These are phyloP conservation scores for Oncorhynchus clarkii DNA, from an alignment of 2,113 vertebrate species.

Conservation along the genomic window DNA sequence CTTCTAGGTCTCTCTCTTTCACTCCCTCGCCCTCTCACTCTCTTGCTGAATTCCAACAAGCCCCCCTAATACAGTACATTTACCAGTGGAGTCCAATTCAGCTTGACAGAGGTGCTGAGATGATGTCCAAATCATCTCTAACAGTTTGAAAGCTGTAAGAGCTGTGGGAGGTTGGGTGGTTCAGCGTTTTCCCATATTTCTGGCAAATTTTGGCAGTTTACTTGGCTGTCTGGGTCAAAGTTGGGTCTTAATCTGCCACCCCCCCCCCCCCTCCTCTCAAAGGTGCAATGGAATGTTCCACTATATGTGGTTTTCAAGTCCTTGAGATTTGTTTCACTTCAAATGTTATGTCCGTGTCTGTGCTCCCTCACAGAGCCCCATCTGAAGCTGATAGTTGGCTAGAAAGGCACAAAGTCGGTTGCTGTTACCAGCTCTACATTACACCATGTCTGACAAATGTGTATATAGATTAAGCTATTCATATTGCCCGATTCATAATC, in stretches of 20 bases:
- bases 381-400: neutral
- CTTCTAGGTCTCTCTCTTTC: neutral
- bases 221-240: slow-evolving; percentile 1
- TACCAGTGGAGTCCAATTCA: slow-evolving; percentile 27
- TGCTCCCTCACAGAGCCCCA: slow-evolving; percentile 39
- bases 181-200: slow-evolving; percentile 3
- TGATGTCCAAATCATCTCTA: slow-evolving; percentile 47
- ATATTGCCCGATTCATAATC: neutral
- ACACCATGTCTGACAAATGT: neutral
- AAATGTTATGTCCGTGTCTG: slow-evolving; percentile 48
- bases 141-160: slow-evolving; percentile 18
- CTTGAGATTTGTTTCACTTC: slow-evolving; percentile 48
- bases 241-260: slow-evolving; percentile 49
- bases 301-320: slow-evolving; percentile 45
- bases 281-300: slow-evolving; percentile 56
- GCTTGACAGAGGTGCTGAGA: slow-evolving; percentile 45
- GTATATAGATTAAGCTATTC: neutral
- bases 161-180: neutral
- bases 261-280: slow-evolving; percentile 36
- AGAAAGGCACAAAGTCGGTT: neutral
- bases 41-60: slow-evolving; percentile 19
- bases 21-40: neutral
- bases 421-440: neutral
- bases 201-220: slow-evolving; percentile 43
- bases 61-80: slow-evolving; percentile 10